Base-by-base conservation (phyloP, 1,140 invertebrate species). In the Brevipalpus yothersi region DNA sequence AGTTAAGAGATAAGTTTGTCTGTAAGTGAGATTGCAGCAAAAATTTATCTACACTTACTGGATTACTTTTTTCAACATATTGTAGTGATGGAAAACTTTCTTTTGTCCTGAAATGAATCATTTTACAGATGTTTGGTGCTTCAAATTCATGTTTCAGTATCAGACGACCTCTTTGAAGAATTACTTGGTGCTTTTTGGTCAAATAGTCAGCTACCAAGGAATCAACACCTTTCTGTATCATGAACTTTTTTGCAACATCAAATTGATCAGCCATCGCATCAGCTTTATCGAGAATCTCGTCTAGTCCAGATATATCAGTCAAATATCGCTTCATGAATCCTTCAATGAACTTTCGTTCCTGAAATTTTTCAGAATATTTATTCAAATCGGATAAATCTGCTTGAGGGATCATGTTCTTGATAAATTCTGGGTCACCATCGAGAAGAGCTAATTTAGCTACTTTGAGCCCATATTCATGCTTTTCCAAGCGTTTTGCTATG, bases 371-470 rank as follows among this genome's bases (percentile, higher is more conserved):
- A 31, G 31, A 31, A n/a, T n/a, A n/a, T n/a, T n/a, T n/a, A n/a
- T 31, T 31, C 31, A 31, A 5, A 31, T 5, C 31, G 31, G 31
- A 31, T 3, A 5, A 31, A 31, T 3, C 31, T 31, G 31, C 5
- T 31, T 31, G 2, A 42, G 95, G 5, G 31, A 31, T 75, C 0
- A 83, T 82, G 2, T 85, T 84, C 69, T 95, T 95, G 2, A 84
- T 76, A 63, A 90, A 76, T 41, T 78, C 78, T 4, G 89, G 85
- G 41, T 75, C 73, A 13, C 75, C 72, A 4, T 79, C 73, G 62
- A 82, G 83, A 74, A 94, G 90, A 42, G 95, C 69, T 58, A 81
- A 82, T 21, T 94, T 75, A 0, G 79, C 80, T 4, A 83, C 83
- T 21, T 81, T 79, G 1, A 85, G 86, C 72, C 95, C 92, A 59